Percentiles rank a stretch among this genome's conserved stretches.
Conservation (phyloP, 2,888 invertebrate species). For the Idaea aversata region DNA sequence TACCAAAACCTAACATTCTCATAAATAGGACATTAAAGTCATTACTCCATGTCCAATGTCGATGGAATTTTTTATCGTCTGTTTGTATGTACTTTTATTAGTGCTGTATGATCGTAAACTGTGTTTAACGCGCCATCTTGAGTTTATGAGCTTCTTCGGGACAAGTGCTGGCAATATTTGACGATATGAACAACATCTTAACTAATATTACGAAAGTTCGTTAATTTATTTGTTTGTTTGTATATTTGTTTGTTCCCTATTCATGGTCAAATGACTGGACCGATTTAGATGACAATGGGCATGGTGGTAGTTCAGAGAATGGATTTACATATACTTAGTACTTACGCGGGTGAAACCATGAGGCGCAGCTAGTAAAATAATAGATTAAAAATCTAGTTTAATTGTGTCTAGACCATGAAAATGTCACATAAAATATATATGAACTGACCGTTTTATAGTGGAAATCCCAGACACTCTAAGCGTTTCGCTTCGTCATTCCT, state of each 20-base stretch:
- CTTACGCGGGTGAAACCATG: too few species aligned
- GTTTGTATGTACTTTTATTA: neutral
- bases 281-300: too few species aligned
- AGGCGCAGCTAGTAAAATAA: neutral
- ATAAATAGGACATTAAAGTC: neutral
- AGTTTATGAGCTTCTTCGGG: neutral
- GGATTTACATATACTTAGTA: too few species aligned
- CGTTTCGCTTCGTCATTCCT: too few species aligned
- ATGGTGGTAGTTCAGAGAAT: too few species aligned
- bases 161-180: neutral
- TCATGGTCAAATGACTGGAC: too few species aligned
- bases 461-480: too few species aligned
- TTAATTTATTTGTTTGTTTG: too few species aligned
- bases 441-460: too few species aligned
- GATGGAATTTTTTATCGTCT: neutral
- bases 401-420: neutral
- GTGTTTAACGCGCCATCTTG: conserved; percentile 1
- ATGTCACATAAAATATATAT: neutral
- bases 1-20: neutral
- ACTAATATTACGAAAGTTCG: too few species aligned
- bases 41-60: conserved; percentile 1
- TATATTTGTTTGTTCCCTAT: too few species aligned
- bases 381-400: neutral
- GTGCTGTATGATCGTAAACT: conserved; percentile 3
- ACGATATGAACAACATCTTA: neutral